Base-by-base conservation (phyloP, 2,888 invertebrate species). In the Amphiduros pacificus region DNA sequence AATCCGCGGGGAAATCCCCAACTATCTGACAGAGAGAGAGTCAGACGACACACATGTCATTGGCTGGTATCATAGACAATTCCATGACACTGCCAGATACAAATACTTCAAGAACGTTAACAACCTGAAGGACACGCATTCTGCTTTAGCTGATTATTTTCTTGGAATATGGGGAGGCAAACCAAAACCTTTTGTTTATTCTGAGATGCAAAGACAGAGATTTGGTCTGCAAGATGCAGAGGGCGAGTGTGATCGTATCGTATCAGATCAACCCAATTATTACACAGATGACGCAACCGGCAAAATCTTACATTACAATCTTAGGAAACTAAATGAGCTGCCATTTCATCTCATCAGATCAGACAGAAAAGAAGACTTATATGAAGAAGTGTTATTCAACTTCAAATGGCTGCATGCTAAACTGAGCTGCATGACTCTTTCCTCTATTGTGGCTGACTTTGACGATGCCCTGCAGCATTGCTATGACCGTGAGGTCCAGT, bases 391-490 rank as follows among this genome's bases (percentile, higher is more conserved):
- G 0, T 86, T 98, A 0, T 97, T 97, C 83, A 96, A 96, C 83
- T 97, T 96, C 79, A 91, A 94, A 75, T 98, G 96, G 94, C 85
- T 98, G 0, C 94, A 94, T 77, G 93, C 94, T 0, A 97, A 97
- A 78, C 85, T 96, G 1, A 91, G 91, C 69, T 93, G 94, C 73
- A 95, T 95, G 74, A 95, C 96, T 0, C 85, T 98, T n/a, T 96
- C 97, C 82, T 91, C 94, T 0, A 90, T 96, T 1, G 85, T 97
- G 3, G 91, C 93, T 3, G 97, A 97, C 82, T 97, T 94, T 75
- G 66, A 66, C 22, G 32, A 20, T 11, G 56, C 52, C 28, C 27
- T 60, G 55, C 24, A 48, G 11, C 32, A 49, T 17, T 44, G 48
- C 2, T n/a, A 32, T 1, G 41, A 51, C 2, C 48, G 24, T 5